Conservation (phyloP, 2,888 invertebrate species). For the Cynaeus angustus region DNA sequence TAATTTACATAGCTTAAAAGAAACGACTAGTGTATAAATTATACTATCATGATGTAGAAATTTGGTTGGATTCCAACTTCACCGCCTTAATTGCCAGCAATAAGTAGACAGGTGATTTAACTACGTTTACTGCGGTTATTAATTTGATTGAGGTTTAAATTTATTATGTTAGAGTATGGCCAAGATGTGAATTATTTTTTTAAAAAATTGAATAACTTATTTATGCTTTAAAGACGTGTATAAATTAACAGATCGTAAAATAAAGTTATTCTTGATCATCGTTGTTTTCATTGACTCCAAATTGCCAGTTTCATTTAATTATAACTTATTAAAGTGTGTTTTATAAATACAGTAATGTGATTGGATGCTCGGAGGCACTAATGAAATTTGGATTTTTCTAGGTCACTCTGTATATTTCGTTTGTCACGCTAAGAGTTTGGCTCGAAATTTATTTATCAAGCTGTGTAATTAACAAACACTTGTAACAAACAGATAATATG, state of each 20-base stretch:
- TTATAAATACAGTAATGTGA: no score
- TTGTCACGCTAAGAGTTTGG: no score
- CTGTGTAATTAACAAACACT: not conserved
- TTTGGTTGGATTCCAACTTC: conserved; percentile 16
- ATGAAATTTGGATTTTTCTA: no score
- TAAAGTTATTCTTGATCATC: conserved; percentile 28
- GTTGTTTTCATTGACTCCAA: not conserved
- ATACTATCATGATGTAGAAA: not conserved
- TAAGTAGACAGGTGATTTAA: conserved; percentile 14
- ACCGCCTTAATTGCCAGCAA: conserved; percentile 33
- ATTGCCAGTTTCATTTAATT: no score
- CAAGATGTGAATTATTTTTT: conserved; percentile 31
- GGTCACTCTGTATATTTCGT: no score
- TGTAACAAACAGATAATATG: not conserved
- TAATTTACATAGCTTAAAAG: conserved; percentile 35
- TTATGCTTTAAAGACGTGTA: conserved; percentile 26
- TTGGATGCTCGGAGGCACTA: no score
- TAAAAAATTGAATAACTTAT: conserved; percentile 20
- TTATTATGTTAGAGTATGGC: conserved; percentile 16
- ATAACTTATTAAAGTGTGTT: no score
- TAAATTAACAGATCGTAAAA: conserved; percentile 18
- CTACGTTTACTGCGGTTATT: no score
- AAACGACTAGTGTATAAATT: conserved; percentile 17
- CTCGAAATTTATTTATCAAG: no score
- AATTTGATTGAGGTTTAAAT: not conserved